Conservation (phyloP, 2,888 invertebrate species). For the Enchytraeus crypticus region DNA sequence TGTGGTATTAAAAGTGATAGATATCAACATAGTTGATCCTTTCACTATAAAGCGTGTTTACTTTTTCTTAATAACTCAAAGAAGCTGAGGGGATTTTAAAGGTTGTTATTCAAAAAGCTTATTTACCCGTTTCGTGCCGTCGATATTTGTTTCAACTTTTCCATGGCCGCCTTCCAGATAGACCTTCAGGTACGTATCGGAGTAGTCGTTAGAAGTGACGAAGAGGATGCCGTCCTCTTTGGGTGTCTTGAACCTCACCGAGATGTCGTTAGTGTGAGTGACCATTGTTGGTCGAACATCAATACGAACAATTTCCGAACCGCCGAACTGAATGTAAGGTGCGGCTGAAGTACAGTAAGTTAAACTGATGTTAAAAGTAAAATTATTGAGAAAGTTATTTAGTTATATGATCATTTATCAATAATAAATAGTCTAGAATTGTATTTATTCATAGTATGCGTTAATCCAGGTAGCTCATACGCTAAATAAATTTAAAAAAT, state of each 20-base stretch:
- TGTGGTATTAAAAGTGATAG: too few species aligned
- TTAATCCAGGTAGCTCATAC: not conserved
- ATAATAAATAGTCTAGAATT: too few species aligned
- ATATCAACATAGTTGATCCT: too few species aligned
- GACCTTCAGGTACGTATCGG: constrained; percentile 33
- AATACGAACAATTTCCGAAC: constrained; percentile 27
- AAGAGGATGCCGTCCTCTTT: constrained; percentile 39
- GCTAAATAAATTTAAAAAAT: too few species aligned
- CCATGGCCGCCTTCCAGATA: constrained; percentile 35
- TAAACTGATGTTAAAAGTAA: too few species aligned
- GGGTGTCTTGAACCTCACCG: constrained; percentile 42
- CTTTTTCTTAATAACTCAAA: too few species aligned
- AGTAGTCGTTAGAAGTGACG: constrained; percentile 29
- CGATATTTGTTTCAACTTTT: constrained; percentile 15
- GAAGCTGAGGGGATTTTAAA: too few species aligned
- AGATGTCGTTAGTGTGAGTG: constrained; percentile 43
- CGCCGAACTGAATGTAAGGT: constrained; percentile 36
- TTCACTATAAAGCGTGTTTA: too few species aligned
- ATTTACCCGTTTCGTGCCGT: constrained; percentile 7
- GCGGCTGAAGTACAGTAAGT: constrained; percentile 32
- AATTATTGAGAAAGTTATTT: too few species aligned
- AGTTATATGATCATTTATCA: too few species aligned
- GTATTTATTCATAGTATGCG: too few species aligned
- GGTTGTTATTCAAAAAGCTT: too few species aligned
- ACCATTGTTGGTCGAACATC: constrained; percentile 23